These are phyloP conservation scores for Melieria picta DNA, from an alignment of 2,888 invertebrate genomes.

Conservation along the genomic window DNA sequence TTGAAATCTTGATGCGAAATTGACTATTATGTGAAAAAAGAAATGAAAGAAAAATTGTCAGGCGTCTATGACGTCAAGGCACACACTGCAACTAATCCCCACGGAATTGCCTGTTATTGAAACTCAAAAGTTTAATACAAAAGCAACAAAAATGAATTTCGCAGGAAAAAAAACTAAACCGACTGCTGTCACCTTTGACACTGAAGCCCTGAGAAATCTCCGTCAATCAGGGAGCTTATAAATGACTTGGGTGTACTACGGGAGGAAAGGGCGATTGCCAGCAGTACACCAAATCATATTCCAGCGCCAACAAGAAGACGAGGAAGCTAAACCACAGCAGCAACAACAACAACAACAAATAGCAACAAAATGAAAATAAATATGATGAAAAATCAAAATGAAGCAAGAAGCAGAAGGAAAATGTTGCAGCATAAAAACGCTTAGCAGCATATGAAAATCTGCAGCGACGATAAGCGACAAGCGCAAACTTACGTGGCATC, in stretches of 20 bases:
- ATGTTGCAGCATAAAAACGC: slow-evolving; percentile 55
- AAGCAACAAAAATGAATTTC: neutral
- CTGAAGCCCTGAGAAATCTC: slow-evolving; percentile 27
- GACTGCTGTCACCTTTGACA: slow-evolving; percentile 16
- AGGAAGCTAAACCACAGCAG: slow-evolving; percentile 25
- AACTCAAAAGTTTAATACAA: slow-evolving; percentile 22
- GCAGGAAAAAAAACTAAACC: neutral
- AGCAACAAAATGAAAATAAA: slow-evolving; percentile 5
- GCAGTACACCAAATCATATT: no score
- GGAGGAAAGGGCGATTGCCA: no score
- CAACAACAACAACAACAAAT: neutral
- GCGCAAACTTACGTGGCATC: neutral
- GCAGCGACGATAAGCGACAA: slow-evolving; percentile 21
- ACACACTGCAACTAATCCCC: slow-evolving; percentile 10
- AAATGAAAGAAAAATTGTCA: no score
- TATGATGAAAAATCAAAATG: slow-evolving; percentile 23
- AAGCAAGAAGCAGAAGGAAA: slow-evolving; percentile 35
- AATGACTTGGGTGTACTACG: slow-evolving; percentile 16
- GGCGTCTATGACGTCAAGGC: neutral
- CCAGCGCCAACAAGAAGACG: neutral
- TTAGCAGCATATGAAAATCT: slow-evolving; percentile 49
- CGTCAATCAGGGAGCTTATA: slow-evolving; percentile 27
- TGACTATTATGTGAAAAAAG: no score
- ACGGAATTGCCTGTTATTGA: slow-evolving; percentile 28
- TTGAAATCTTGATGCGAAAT: no score